Base-by-base conservation (phyloP, 2,113 vertebrate species). In the Octodon degus region DNA sequence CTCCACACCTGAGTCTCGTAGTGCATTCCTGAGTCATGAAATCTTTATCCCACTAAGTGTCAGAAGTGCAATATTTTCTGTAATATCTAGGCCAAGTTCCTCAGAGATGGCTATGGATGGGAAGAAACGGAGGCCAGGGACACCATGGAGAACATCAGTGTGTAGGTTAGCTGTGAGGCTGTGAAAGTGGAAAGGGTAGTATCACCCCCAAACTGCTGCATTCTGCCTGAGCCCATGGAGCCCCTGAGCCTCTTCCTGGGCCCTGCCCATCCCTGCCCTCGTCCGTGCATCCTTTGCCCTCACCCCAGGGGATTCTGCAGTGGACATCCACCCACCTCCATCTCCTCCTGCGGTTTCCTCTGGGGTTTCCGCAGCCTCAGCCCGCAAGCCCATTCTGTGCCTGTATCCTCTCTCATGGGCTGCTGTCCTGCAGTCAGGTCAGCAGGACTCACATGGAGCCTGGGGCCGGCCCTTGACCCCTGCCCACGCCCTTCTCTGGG, bases 201-300 rank as follows among this genome's bases (percentile, higher is more conserved):
- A 5, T 32, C 17, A 2, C 13, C 14, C 27, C 2, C 0, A 16
- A 13, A 9, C 6, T 11, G 14, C n/a, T 1, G 0, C 0, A 2
- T 32, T n/a, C 34, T 1, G 27, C 70, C 68, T 17, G 58, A 27
- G 12, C 27, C 13, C 34, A 12, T 5, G 3, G 8, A 60, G 14
- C 17, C 30, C 7, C 0, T 8, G 3, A 50, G 25, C 0, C 58
- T 7, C 30, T 4, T 32, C 27, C 53, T 27, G 17, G 37, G 25
- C 24, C 13, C 37, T 27, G 19, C 65, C 17, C 3, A 0, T 2
- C 13, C 24, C 40, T 0, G 2, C 11, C 32, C 5, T 25, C 32
- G n/a, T 14, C 12, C 3, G 1, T 5, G 3, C 47, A 1, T 1
- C 53, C 50, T 25, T 86, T 0, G 1, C 25, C 17, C 37, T 47